phyloP scores from a whole-genome alignment of 2,888 invertebrate species.

The Heliconius sara region DNA sequence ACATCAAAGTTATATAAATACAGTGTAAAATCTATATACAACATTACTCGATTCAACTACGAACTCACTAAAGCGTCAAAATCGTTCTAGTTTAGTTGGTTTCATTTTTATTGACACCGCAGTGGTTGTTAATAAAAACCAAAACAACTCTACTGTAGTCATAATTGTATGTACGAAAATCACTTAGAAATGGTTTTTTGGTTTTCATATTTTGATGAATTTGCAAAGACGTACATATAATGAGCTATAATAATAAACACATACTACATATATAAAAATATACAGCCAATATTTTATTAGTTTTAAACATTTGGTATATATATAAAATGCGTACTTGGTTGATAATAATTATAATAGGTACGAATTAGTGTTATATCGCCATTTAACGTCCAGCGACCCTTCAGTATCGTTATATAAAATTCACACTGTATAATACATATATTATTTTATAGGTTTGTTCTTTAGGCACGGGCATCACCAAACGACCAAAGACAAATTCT shows the following conservation, averaged over 20 bases:
- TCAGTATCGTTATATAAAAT: not conserved
- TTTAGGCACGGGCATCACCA: constrained; percentile 87
- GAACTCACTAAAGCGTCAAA: too few species aligned
- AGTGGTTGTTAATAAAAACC: not conserved
- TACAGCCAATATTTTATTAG: too few species aligned
- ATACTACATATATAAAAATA: not conserved
- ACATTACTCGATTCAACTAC: not conserved
- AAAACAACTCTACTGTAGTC: not conserved
- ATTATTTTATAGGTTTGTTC: not conserved
- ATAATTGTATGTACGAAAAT: too few species aligned
- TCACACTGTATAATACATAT: constrained; percentile 2
- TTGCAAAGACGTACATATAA: not conserved
- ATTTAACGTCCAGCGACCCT: not conserved
- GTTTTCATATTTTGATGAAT: not conserved
- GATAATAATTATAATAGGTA: not conserved
- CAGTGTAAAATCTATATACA: not conserved
- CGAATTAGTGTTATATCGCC: not conserved
- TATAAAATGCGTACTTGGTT: not conserved
- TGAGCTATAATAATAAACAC: too few species aligned
- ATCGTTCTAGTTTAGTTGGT: not conserved
- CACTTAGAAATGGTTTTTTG: not conserved
- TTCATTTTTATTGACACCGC: too few species aligned
- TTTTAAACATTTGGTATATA: too few species aligned
- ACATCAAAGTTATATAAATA: constrained; percentile 3
- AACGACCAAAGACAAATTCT: constrained; percentile 92